Evolutionary conservation across 2,888 invertebrate species (phyloP).

Genomic region (Drosophila setosimentum): DNA sequence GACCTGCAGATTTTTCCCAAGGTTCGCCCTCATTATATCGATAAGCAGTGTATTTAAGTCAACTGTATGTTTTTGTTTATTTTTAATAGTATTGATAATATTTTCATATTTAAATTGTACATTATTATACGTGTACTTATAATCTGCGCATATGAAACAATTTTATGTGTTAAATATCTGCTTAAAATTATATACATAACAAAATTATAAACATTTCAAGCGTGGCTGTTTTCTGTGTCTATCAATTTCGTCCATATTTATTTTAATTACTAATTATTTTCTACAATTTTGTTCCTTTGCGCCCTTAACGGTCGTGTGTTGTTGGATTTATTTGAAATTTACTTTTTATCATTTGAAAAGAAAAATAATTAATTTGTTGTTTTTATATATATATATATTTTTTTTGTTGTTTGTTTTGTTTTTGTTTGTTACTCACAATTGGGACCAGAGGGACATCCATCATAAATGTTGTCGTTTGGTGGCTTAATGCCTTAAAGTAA

Average conservation of each 20-base stretch:
- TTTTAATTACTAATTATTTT: constrained; percentile 67
- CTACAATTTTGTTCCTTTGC: constrained; percentile 58
- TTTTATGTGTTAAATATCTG: constrained; percentile 65
- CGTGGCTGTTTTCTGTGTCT: constrained; percentile 63
- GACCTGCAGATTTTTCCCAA: too few relatives aligned
- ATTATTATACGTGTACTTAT: constrained; percentile 75
- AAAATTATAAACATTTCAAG: constrained; percentile 79
- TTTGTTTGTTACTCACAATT: constrained; percentile 1
- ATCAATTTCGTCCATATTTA: constrained; percentile 64
- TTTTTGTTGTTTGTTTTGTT: background rate
- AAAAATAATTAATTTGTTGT: constrained; percentile 3
- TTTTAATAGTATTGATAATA: constrained; percentile 69
- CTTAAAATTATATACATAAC: constrained; percentile 80
- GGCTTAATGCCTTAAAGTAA: constrained; percentile 34
- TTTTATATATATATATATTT: constrained; percentile 8
- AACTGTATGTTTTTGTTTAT: constrained; percentile 52
- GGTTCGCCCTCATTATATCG: background rate
- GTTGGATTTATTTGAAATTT: constrained; percentile 2
- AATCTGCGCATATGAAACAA: constrained; percentile 73
- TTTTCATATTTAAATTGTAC: constrained; percentile 74
- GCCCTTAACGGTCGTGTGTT: constrained; percentile 27
- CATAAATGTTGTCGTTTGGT: constrained; percentile 6
- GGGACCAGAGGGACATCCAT: constrained; percentile 1
- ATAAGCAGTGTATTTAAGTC: constrained; percentile 34
- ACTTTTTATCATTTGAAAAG: constrained; percentile 12